Evolutionary conservation across 2,797 vertebrate species (phyloP).

Genomic region (Alosa sapidissima): DNA sequence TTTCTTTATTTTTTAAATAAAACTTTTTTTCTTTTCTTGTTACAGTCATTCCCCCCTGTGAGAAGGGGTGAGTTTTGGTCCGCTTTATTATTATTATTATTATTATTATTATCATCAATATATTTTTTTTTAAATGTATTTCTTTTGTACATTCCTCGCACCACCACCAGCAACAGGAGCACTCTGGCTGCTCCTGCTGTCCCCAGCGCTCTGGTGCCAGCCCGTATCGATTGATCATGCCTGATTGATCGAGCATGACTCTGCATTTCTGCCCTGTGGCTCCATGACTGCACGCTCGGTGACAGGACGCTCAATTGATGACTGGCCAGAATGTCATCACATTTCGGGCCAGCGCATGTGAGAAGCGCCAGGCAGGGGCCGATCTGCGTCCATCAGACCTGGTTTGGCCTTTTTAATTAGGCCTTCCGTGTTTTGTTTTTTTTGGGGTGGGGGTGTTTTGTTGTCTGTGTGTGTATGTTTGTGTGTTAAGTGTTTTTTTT

Average conservation of each 20-base stretch:
- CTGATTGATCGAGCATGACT: conserved; percentile 50
- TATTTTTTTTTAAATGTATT: background rate
- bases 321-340: conserved; percentile 21
- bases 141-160: background rate
- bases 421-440: background rate
- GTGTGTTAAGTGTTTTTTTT: conserved; percentile 19
- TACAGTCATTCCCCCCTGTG: conserved; percentile 40
- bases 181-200: conserved; percentile 24
- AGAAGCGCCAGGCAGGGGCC: background rate
- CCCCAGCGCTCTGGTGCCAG: conserved; percentile 22
- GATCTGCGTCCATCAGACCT: background rate
- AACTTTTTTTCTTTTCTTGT: background rate
- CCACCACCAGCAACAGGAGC: background rate
- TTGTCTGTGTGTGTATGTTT: background rate
- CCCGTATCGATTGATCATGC: conserved; percentile 33
- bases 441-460: background rate
- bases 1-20: background rate
- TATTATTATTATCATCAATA: background rate
- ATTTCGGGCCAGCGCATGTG: conserved; percentile 13
- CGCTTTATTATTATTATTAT: conserved; percentile 22
- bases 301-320: conserved; percentile 43
- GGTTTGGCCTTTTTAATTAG: background rate
- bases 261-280: conserved; percentile 41
- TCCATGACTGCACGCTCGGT: conserved; percentile 28
- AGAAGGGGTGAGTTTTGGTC: conserved; percentile 33